Base-by-base conservation (phyloP, 1,140 invertebrate species). In the Ladona fulva region DNA sequence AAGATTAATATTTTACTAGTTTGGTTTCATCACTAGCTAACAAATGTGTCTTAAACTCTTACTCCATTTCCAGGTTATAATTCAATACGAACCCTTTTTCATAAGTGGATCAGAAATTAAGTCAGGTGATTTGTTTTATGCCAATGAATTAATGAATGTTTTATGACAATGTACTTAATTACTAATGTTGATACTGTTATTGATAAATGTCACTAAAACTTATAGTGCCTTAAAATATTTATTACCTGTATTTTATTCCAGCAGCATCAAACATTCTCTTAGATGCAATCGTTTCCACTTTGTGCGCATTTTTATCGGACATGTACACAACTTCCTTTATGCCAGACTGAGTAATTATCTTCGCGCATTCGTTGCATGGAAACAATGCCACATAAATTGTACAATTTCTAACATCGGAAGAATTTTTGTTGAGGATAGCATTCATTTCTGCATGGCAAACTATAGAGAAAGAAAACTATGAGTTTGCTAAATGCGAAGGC, bases 361-460 rank as follows among this genome's bases (percentile, higher is more conserved):
- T 98, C 0, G 97, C 94, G 89, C 97, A 99, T 85, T 98, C 95
- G 83, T 98, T 98, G 83, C 97, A 98, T 0, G 97, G 97, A 85
- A 98, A 98, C 10, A 96, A 84, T 0, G 89, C 91, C 0, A 95
- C 93, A 84, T 97, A 99, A 0, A 99, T 90, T 0, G 88, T 90
- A 82, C 95, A 97, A 79, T 91, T 89, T 81, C 91, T 90, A 0
- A 97, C 84, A 86, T 93, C 90, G 0, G 89, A 86, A 1, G 88
- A 87, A 83, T 96, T 98, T 84, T 93, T 96, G 83, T 99, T 99
- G 0, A 98, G 81, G 79, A 99, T 95, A 14, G 97, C 97, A 88
- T 99, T 99, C 84, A 97, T 88, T 87, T 99, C 97, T 42, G 97
- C 97, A 87, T 99, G 97, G 80, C 96, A 98, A 0, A 99, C 97